Percentiles rank a stretch among this genome's conserved stretches.
These are phyloP conservation scores for Aphelocoma coerulescens DNA, from an alignment of 2,113 vertebrate genomes.

Conservation along the genomic window DNA sequence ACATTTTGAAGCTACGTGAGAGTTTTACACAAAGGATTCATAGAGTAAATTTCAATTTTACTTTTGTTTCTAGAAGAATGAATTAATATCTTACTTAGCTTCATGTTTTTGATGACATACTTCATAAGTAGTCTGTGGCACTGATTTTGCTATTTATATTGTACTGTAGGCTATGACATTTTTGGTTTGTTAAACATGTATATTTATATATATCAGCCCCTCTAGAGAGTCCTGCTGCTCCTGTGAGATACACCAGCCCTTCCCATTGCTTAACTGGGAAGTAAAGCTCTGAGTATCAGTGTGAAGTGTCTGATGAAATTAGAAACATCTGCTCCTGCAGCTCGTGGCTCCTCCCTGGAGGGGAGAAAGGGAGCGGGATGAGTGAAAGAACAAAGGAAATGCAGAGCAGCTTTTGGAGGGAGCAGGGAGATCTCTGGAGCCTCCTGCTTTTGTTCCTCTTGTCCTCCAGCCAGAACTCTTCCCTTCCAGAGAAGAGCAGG, in stretches of 20 bases:
- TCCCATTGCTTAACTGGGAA: neutral
- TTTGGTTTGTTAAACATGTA: neutral
- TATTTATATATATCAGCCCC: neutral
- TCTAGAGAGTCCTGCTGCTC: neutral
- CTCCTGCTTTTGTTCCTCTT: neutral
- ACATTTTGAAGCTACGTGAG: accelerated
- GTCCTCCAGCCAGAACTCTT: neutral
- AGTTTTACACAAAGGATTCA: accelerated
- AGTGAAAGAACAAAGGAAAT: conserved; percentile 16
- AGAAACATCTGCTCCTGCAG: conserved; percentile 32
- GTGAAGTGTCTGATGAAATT: neutral
- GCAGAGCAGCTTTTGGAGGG: conserved; percentile 17
- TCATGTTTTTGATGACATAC: accelerated
- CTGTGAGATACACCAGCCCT: neutral
- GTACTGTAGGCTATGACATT: neutral
- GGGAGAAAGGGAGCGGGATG: neutral
- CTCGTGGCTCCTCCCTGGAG: conserved; percentile 19
- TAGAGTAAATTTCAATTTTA: neutral
- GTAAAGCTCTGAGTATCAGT: neutral
- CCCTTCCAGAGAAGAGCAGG: neutral
- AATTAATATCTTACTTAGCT: neutral
- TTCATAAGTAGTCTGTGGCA: neutral
- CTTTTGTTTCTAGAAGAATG: neutral
- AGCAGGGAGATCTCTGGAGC: neutral
- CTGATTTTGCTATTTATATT: neutral